Base-by-base conservation (phyloP, 2,797 vertebrate species). In the Eidolon dupreanum region DNA sequence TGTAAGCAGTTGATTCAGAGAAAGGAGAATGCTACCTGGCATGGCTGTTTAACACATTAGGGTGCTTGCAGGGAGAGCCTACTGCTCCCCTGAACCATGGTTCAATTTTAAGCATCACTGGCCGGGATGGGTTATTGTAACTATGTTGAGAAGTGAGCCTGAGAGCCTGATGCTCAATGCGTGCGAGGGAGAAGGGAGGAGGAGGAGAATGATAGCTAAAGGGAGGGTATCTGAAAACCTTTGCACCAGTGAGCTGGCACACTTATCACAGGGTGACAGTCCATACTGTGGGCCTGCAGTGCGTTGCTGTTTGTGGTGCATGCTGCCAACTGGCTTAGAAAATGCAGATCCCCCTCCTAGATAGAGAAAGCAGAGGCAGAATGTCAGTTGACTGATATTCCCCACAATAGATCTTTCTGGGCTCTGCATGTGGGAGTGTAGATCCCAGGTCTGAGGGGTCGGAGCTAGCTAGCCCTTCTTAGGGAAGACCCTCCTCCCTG, bases 31-130 rank as follows among this genome's bases (percentile, higher is more conserved):
- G 79, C 87, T 98, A 98, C 97, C 97, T 98, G 96, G 95, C 85
- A 97, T 97, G 93, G 96, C 95, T 97, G 93, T 98, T 98, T 98
- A 98, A 98, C 97, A 98, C 98, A 98, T 98, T 97, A 98, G 98
- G 98, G 98, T 97, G 98, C 98, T 98, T 96, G 96, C 97, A 97
- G 98, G 97, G 98, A 98, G 74, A 97, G 92, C 92, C 97, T 97
- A 97, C 98, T 97, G 97, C 96, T 98, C 96, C 98, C 96, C 88
- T 95, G 98, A 98, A 97, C 97, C 98, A 98, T 82, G 97, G 98
- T 98, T 98, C 98, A 98, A 98, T 98, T 98, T 98, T 98, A 99
- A 98, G 98, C 98, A 98, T 98, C 96, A 3, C 96, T 98, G 98
- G 95, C 97, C 63, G 83, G 97, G 95, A 98, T 97, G 96, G 97